Percentiles rank a stretch among this genome's conserved stretches.
phyloP scores from a whole-genome alignment of 2,888 invertebrate species.

The Pammene fasciana region DNA sequence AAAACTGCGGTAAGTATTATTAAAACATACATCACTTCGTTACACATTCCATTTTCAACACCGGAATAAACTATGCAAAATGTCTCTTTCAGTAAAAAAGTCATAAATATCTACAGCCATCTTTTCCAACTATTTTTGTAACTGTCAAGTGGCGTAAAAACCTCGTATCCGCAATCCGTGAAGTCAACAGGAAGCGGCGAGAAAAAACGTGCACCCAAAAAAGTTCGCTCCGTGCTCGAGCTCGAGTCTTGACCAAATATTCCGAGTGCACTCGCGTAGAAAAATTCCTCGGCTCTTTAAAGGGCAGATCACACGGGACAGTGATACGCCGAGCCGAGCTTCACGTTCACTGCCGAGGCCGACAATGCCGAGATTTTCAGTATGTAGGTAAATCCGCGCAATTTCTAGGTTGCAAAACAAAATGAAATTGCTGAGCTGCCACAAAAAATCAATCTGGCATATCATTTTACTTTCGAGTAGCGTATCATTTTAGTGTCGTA shows the following conservation, averaged over 20 bases:
- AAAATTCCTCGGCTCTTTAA: conserved; percentile 71
- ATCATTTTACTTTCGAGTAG: no score
- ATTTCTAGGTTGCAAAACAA: no score
- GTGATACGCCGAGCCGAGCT: background rate
- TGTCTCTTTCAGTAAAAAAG: conserved; percentile 2
- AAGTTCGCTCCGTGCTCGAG: conserved; percentile 68
- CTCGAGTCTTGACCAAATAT: conserved; percentile 69
- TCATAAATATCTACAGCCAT: conserved; percentile 17
- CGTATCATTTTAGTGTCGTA: no score
- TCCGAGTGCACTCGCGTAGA: conserved; percentile 74
- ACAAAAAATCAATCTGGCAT: no score
- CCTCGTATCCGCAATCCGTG: conserved; percentile 42
- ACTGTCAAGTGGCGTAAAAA: conserved; percentile 37
- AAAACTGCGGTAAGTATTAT: no score
- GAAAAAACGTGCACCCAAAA: conserved; percentile 62
- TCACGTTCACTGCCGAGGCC: background rate
- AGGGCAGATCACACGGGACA: conserved; percentile 6
- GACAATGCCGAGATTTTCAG: no score
- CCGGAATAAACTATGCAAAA: no score
- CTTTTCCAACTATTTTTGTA: conserved; percentile 27
- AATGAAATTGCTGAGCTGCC: no score
- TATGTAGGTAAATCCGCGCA: background rate
- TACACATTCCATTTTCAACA: no score
- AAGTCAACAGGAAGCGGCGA: conserved; percentile 32
- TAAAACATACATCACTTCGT: no score